Evolutionary conservation across 2,797 vertebrate species (phyloP), one percentile per base, ranked within the genome.

Genomic region (Sebastes vulpes): DNA sequence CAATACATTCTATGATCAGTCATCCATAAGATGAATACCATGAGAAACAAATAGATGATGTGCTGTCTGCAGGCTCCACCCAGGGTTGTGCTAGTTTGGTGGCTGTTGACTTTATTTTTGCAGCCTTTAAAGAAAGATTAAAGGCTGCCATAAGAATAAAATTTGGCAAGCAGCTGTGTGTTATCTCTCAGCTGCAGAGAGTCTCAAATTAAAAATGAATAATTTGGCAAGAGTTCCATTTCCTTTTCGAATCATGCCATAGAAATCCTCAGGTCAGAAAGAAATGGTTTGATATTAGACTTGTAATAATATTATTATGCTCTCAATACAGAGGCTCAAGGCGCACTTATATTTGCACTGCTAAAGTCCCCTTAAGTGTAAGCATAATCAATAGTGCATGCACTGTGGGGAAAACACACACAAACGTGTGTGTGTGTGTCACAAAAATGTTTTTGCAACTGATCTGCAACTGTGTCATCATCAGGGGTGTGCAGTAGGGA

Each of bases 121-220:
- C 11, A 61, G 28, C 53, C 64, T 82, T 76, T 64, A 63, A 80
- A 72, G 29, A 66, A 59, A 77, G 69, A 91, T 85, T 72, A 89
- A 86, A 83, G 57, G 52, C 64, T 65, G 35, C 69, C 58, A 56
- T 58, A 76, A 84, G 61, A 83, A 85, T 67, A 26, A 18, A 53
- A 71, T 79, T 76, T 87, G 75, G 75, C 79, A 77, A 75, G 59
- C 38, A 31, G 25, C 56, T 68, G 46, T 68, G 46, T 87, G 60
- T 87, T 87, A 89, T 89, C 88, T 72, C 20, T 53, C 66, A 61
- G 65, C 85, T 75, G 74, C 88, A 86, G 79, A 68, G 66, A 72
- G 65, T 61, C 63, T 76, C 29, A 82, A 85, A 79, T 79, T 75
- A 81, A 84, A 89, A 84, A 89, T 75, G 9, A 64, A 78, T 74